Evolutionary conservation across 1,140 invertebrate species (phyloP).

Genomic region (Drosophila biarmipes): DNA sequence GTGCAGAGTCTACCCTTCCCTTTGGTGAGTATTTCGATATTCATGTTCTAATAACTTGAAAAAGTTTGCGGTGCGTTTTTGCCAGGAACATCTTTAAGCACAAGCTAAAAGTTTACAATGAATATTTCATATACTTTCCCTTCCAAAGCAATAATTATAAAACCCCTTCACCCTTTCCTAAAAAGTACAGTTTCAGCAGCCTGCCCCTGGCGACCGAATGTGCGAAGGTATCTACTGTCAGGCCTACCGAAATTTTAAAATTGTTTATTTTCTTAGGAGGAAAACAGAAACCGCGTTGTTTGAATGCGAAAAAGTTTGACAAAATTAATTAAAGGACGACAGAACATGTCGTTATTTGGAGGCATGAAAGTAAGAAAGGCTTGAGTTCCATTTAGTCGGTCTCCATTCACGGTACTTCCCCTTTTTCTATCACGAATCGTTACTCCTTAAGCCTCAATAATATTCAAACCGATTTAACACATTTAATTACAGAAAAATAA

Average conservation of each 20-base stretch:
- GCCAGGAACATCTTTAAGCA: no score
- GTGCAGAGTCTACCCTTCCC: not conserved
- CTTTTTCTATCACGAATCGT: not conserved
- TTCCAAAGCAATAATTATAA: no score
- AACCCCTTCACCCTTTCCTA: not conserved
- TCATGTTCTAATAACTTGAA: not conserved
- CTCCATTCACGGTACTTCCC: not conserved
- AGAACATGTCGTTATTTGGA: conserved; percentile 6
- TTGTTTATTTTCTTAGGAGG: conserved; percentile 21
- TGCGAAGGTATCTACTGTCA: conserved; percentile 7
- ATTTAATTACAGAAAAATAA: conserved; percentile 5
- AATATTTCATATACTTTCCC: no score
- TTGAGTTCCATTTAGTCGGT: not conserved
- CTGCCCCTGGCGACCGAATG: not conserved
- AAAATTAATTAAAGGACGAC: conserved; percentile 34
- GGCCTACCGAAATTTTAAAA: conserved; percentile 19
- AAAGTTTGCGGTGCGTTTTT: not conserved
- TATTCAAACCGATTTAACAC: conserved; percentile 8
- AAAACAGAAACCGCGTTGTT: conserved; percentile 16
- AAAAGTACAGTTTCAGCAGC: not conserved
- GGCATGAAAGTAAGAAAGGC: not conserved
- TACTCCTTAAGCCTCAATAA: not conserved
- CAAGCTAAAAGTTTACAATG: no score
- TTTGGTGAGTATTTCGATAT: conserved; percentile 13
- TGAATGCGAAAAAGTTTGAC: conserved; percentile 30